Conservation (phyloP, 2,113 vertebrate species). For the Perca fluviatilis region DNA sequence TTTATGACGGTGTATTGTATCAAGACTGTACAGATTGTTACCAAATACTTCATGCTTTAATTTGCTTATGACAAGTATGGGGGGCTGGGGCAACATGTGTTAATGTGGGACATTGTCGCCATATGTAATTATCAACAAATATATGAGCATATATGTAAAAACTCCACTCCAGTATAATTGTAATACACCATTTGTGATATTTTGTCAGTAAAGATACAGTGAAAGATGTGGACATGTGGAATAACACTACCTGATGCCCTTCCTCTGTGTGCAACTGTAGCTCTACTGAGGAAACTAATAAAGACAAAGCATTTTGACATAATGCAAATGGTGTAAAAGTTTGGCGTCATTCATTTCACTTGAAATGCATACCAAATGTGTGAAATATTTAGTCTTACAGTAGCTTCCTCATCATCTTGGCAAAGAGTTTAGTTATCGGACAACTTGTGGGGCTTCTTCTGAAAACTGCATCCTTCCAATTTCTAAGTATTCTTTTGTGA, state of each 20-base stretch:
- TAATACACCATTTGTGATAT: slow-evolving; percentile 64
- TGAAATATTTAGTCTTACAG: not conserved
- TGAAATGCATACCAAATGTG: not conserved
- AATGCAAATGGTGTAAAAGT: slow-evolving; percentile 10
- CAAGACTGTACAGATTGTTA: slow-evolving; percentile 39
- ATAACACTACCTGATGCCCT: slow-evolving; percentile 34
- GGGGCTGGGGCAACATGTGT: slow-evolving; percentile 18
- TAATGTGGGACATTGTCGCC: slow-evolving; percentile 36
- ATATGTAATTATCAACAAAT: slow-evolving; percentile 48
- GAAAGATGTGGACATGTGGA: slow-evolving; percentile 17
- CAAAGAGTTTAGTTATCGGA: not conserved
- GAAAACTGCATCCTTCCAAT: slow-evolving; percentile 58
- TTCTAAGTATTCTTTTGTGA: slow-evolving; percentile 43
- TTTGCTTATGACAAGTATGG: slow-evolving; percentile 51
- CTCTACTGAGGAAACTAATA: slow-evolving; percentile 64
- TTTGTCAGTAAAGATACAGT: slow-evolving; percentile 57
- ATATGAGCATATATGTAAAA: slow-evolving; percentile 60
- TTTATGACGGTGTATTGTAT: slow-evolving; percentile 20
- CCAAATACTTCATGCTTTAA: slow-evolving; percentile 14
- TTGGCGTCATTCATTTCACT: slow-evolving; percentile 2
- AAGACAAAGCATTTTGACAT: slow-evolving; percentile 61
- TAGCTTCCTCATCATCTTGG: not conserved
- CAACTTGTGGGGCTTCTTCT: not conserved
- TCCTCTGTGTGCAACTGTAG: slow-evolving; percentile 44
- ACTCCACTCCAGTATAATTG: slow-evolving; percentile 77